Base-by-base conservation (phyloP, 2,113 vertebrate genomes). In the Pyrgilauda ruficollis region DNA sequence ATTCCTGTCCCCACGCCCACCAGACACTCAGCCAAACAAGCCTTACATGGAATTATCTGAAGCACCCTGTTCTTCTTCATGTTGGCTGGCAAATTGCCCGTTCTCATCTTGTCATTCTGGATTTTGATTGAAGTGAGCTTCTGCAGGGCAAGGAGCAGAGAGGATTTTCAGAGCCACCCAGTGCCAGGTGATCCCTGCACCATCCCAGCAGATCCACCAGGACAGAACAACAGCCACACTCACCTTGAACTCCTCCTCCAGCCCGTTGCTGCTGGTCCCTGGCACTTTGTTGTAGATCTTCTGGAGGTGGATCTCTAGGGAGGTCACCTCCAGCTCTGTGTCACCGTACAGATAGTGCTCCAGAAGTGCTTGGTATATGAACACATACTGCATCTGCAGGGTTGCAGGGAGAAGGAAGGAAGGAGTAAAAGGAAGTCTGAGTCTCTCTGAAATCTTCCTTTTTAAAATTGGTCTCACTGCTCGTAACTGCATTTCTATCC, bases 61-160 rank as follows among this genome's bases (percentile, higher is more conserved):
- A 99, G 98, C 95, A 99, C 99, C 58, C 99, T 97, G 98, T 99
- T 99, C 97, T 99, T 99, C 98, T 99, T 99, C 99, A 99, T 99
- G 98, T 99, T 99, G 64, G 99, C 98, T 0, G 99, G 99, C 90
- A 99, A 98, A 96, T 99, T 99, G 91, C 99, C 99, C 0, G 99
- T 99, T 83, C 99, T 98, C 99, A 99, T 99, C 97, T 99, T 99
- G 97, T 99, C 99, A 8, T 99, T 99, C 97, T 99, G 99, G 95
- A 99, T 99, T 98, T 99, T 99, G 97, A 99, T 99, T 31, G 99
- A 99, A 68, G 99, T 99, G 93, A 99, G 98, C 77, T 99, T 99
- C 99, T 99, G 96, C 73, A 89, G 56, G 30, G 37, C 46, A 82
- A 78, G 76, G 33, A 62, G 37, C 35, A 93, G 46, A n/a, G 56